phyloP scores from a whole-genome alignment of 2,797 vertebrate genomes.

The Syngnathus acus region DNA sequence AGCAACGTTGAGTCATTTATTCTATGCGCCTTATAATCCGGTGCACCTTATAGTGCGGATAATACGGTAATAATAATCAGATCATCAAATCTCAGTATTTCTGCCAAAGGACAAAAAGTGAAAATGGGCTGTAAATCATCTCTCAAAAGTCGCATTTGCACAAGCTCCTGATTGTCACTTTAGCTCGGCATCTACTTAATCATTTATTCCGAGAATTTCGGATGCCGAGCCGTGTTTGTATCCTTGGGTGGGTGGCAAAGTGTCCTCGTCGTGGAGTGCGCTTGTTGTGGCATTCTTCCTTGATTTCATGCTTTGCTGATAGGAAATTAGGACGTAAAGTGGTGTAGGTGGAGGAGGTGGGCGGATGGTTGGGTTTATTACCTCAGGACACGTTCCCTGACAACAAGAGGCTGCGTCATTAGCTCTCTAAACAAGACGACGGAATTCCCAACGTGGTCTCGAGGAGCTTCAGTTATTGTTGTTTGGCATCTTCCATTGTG shows the following conservation, averaged over 20 bases:
- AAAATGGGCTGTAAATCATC: conserved; percentile 16
- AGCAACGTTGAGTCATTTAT: too few species aligned
- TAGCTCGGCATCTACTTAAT: conserved; percentile 59
- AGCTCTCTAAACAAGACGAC: conserved; percentile 85
- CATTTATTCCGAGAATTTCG: conserved; percentile 77
- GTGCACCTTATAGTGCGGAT: too few species aligned
- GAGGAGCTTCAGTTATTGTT: conserved; percentile 59
- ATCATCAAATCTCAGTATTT: background rate
- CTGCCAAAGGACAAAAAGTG: too few species aligned
- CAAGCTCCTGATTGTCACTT: conserved; percentile 52
- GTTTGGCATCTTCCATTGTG: conserved; percentile 47
- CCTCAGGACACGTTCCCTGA: conserved; percentile 93
- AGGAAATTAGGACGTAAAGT: conserved; percentile 92
- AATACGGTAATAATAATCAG: too few species aligned
- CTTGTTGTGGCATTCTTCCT: conserved; percentile 86
- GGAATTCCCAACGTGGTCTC: conserved; percentile 77
- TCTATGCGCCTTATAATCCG: too few species aligned
- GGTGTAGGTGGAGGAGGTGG: conserved; percentile 68
- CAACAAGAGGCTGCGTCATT: conserved; percentile 90
- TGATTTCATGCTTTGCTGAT: conserved; percentile 98
- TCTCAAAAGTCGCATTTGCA: conserved; percentile 42
- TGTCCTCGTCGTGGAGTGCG: conserved; percentile 76
- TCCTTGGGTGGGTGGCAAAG: conserved; percentile 49
- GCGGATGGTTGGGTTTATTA: conserved; percentile 80
- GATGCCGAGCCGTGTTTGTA: conserved; percentile 14